Percentiles rank a stretch among this genome's conserved stretches.
Evolutionary conservation across 2,888 invertebrate genomes (phyloP).

Genomic region (Cryptus viduatorius): DNA sequence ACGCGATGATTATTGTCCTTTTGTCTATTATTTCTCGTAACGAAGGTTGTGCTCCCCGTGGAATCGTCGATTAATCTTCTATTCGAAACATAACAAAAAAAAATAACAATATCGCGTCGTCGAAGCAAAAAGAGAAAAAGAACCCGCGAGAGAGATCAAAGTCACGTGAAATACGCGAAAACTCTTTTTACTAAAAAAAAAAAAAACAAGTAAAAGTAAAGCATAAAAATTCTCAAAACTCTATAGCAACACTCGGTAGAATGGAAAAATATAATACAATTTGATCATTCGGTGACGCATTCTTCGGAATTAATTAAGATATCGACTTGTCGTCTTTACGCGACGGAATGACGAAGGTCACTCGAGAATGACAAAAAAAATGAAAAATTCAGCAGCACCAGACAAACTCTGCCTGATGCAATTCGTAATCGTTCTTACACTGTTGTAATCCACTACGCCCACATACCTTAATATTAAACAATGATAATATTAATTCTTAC

Average conservation of each 20-base stretch:
- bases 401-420: slow-evolving; percentile 16
- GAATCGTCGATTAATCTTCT: slow-evolving; percentile 46
- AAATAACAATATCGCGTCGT: slow-evolving; percentile 13
- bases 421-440: slow-evolving; percentile 53
- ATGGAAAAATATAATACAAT: slow-evolving; percentile 22
- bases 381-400: background rate
- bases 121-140: slow-evolving; percentile 3
- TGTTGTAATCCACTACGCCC: slow-evolving; percentile 47
- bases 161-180: slow-evolving; percentile 38
- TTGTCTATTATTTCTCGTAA: slow-evolving; percentile 76
- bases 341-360: background rate
- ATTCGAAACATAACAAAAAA: slow-evolving; percentile 27
- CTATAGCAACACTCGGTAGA: slow-evolving; percentile 53
- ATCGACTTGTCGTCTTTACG: slow-evolving; percentile 10
- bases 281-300: slow-evolving; percentile 47
- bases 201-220: slow-evolving; percentile 37
- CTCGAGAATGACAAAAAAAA: slow-evolving; percentile 4
- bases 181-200: slow-evolving; percentile 33
- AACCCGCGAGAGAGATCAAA: slow-evolving; percentile 36
- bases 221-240: slow-evolving; percentile 44
- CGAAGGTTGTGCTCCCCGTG: slow-evolving; percentile 82
- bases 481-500: slow-evolving; percentile 50
- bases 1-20: slow-evolving; percentile 54
- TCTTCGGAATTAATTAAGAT: slow-evolving; percentile 35
- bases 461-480: slow-evolving; percentile 49